Evolutionary conservation across 2,888 invertebrate genomes (phyloP).

Genomic region (Xestia rhomboidea): DNA sequence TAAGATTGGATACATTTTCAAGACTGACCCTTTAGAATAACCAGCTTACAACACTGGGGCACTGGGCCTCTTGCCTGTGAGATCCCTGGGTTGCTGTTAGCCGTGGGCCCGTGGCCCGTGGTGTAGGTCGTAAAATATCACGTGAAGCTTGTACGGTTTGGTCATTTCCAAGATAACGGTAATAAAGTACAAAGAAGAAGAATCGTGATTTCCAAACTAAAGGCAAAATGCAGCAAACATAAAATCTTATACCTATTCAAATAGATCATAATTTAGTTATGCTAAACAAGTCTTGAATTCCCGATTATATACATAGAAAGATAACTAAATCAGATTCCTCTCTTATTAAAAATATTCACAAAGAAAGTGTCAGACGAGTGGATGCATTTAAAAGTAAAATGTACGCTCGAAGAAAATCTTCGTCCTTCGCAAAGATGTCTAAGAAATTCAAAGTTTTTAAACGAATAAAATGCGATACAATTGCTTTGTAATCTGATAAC

Average conservation of each 20-base stretch:
- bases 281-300: conserved; percentile 13
- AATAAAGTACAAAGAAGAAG: not conserved
- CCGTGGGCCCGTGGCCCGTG: no score
- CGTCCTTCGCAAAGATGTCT: conserved; percentile 12
- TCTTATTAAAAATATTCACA: conserved; percentile 40
- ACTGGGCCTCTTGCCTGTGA: not conserved
- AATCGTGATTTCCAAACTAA: not conserved
- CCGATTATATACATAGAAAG: conserved; percentile 8
- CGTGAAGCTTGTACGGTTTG: not conserved
- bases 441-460: conserved; percentile 44
- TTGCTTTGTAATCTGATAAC: conserved; percentile 41
- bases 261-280: conserved; percentile 2
- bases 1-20: conserved; percentile 13
- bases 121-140: not conserved
- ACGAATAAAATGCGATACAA: conserved; percentile 41
- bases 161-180: not conserved
- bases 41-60: not conserved
- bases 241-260: conserved; percentile 10
- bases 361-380: conserved; percentile 35
- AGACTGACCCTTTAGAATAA: not conserved
- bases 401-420: conserved; percentile 32
- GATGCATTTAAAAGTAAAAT: conserved; percentile 59
- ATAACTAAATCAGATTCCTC: conserved; percentile 14
- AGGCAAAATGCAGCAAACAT: conserved; percentile 1
- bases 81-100: no score